Evolutionary conservation across 1,140 invertebrate species (phyloP), one percentile per base, ranked within the genome.

Genomic region (Leguminivora glycinivorella): DNA sequence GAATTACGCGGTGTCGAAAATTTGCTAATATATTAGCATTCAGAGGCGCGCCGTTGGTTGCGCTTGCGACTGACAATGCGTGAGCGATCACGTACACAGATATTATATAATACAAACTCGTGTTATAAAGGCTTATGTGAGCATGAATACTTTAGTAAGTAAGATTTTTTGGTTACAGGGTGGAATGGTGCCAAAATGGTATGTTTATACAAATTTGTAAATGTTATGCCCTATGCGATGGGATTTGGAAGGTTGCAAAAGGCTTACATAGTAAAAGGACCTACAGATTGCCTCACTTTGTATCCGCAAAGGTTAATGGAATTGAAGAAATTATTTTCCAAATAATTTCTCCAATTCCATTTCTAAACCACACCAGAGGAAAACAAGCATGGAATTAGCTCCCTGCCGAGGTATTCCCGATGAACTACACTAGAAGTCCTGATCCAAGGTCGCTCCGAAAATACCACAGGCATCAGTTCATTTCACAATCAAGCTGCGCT

Each of bases 21-120:
- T 22, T 22, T 22, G 2, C 7, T 2, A 2, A 22, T 22, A n/a
- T 63, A 29, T 60, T 63, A 63, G 25, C 58, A 63, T 63, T 26
- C 58, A 34, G n/a, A 14, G 6, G 1, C 58, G 25, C 14, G 25
- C 25, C 40, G 10, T 3, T 24, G 26, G 14, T 29, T 63, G 58
- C 26, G 58, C 56, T 7, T 6, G 26, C 47, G 25, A n/a, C 25
- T n/a, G 58, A 17, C 58, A 63, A 29, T 29, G 25, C 58, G 58
- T 63, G 58, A 63, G 58, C 58, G 17, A 63, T 63, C 58, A 63
- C 58, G 58, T 63, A 63, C 58, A 29, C 58, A 63, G n/a, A 31
- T 22, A 63, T 63, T 63, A 63, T 63, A 29, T 63, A 63, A 63
- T 22, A 12, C n/a, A 26, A 31, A 52, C 10, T 5, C 0, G n/a